Evolutionary conservation across 2,888 invertebrate species (phyloP).

Genomic region (Eretmocerus hayati): DNA sequence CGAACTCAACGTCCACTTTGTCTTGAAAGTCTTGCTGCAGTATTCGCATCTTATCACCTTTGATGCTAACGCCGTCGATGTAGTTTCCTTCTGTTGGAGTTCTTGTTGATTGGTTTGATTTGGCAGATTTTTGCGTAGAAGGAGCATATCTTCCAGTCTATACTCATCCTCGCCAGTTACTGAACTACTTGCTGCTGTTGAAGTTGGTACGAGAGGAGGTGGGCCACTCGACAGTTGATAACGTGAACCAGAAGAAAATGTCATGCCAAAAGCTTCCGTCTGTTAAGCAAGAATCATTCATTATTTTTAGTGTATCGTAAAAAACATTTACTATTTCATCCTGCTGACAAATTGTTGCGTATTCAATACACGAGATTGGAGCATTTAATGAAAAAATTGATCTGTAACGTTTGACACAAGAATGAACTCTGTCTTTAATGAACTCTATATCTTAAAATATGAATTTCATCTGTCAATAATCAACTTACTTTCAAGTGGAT

Average conservation of each 20-base stretch:
- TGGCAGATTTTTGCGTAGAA: constrained; percentile 30
- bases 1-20: constrained; percentile 43
- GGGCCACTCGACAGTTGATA: constrained; percentile 7
- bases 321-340: no score
- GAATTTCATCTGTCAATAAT: no score
- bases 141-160: constrained; percentile 39
- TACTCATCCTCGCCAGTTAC: constrained; percentile 34
- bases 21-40: constrained; percentile 43
- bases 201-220: not conserved
- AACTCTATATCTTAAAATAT: no score
- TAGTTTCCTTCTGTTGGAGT: constrained; percentile 5
- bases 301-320: no score
- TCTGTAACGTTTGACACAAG: no score
- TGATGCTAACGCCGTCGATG: constrained; percentile 13
- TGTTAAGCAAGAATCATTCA: no score
- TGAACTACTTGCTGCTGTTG: not conserved
- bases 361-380: no score
- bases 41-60: constrained; percentile 38
- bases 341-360: no score
- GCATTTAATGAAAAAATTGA: no score
- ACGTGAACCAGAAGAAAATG: constrained; percentile 7
- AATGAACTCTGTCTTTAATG: no score
- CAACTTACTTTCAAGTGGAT: constrained; percentile 39
- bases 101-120: not conserved
- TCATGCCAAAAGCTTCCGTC: constrained; percentile 22